Evolutionary conservation across 2,888 invertebrate genomes (phyloP), one percentile per base, ranked within the genome.

Genomic region (Steinernema carpocapsae): DNA sequence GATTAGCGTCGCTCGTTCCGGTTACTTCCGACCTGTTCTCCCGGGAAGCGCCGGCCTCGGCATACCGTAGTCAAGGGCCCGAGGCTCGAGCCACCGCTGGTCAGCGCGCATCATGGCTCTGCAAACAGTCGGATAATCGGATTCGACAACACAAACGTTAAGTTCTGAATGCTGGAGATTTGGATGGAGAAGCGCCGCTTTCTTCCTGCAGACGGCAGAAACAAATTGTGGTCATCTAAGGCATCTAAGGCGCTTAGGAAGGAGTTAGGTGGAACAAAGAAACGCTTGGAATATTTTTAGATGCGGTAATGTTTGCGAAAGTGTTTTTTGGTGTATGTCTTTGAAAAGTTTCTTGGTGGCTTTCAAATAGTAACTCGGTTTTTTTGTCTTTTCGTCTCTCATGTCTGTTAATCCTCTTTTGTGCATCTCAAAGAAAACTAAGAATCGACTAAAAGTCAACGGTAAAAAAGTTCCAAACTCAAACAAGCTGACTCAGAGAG

Each of bases 1-100:
- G 56, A 22, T 14, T 51, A 51, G 6, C 51, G 3, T 26, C 56
- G 26, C 43, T n/a, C 24, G 56, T 56, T 56, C 56, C 56, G 56
- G 56, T 56, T 56, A 26, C 56, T 10, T 19, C 56, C 51, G 51
- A 51, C 51, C 51, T 51, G 51, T 51, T 51, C 51, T 51, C 19
- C 51, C 51, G n/a, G 51, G 51, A 51, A 19, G 51, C 51, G 51
- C 51, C 51, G 19, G 43, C 14, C 43, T 10, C 51, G 51, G 51
- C 51, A 51, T 56, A 56, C 56, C 56, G 56, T 56, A 56, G 6
- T 24, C 26, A n/a, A n/a, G n/a, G n/a, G n/a, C n/a, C n/a, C n/a
- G n/a, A n/a, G n/a, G n/a, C n/a, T n/a, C n/a, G n/a, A n/a, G n/a
- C n/a, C n/a, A n/a, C n/a, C n/a, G n/a, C n/a, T n/a, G n/a, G n/a